phyloP scores from a whole-genome alignment of 2,888 invertebrate genomes.

The Drosophila mimica region DNA sequence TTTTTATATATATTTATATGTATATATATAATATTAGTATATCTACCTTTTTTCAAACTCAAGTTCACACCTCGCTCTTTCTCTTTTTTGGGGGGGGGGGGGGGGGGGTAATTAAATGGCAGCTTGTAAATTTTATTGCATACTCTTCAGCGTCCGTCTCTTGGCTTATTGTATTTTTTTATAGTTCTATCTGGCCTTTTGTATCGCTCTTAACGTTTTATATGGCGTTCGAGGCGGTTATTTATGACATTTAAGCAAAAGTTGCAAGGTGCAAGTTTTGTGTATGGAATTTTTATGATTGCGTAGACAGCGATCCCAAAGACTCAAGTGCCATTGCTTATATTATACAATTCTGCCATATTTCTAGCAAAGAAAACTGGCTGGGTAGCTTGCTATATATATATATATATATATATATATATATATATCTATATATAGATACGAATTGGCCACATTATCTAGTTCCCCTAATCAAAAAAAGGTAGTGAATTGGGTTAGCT shows the following conservation, averaged over 20 bases:
- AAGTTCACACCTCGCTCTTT: conserved; percentile 11
- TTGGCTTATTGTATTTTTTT: conserved; percentile 41
- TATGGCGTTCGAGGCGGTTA: conserved; percentile 58
- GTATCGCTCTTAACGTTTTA: conserved; percentile 60
- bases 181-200: conserved; percentile 64
- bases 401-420: conserved; percentile 23
- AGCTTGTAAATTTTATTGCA: conserved; percentile 77
- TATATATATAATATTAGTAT: background rate
- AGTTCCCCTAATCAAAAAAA: conserved; percentile 30
- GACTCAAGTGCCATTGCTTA: conserved; percentile 28
- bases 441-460: conserved; percentile 27
- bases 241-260: conserved; percentile 76
- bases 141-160: conserved; percentile 68
- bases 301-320: conserved; percentile 42
- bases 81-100: background rate
- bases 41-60: background rate
- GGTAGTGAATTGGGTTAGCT: conserved; percentile 9
- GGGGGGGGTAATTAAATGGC: conserved; percentile 44
- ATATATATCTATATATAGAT: background rate
- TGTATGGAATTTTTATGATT: conserved; percentile 73
- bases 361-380: conserved; percentile 15
- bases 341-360: conserved; percentile 18
- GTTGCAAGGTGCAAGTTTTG: conserved; percentile 79
- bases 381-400: conserved; percentile 5
- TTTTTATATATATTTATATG: background rate